A percentile compares a stretch with the other conserved stretches of the same genome.
Conservation (phyloP, 2,888 invertebrate genomes). For the Stenotaenia linearis region DNA sequence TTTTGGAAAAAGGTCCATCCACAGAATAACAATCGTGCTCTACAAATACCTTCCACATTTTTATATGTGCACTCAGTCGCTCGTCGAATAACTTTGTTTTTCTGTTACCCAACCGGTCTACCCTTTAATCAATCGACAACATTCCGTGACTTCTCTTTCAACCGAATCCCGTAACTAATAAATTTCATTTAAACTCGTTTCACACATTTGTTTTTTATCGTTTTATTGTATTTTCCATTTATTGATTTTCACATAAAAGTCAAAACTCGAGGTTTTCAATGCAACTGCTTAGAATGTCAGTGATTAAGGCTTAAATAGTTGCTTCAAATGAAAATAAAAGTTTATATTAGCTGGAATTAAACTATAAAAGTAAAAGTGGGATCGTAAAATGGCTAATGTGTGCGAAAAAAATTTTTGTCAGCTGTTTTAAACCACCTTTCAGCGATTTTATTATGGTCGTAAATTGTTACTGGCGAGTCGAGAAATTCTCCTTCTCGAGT, state of each 20-base stretch:
- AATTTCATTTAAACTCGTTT: too few relatives aligned
- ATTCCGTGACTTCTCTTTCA: background rate
- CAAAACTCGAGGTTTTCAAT: too few relatives aligned
- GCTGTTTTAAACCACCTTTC: background rate
- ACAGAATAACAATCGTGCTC: constrained; percentile 6
- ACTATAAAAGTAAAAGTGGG: background rate
- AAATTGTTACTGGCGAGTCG: background rate
- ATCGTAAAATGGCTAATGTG: background rate
- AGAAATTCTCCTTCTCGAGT: background rate
- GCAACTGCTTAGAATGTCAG: too few relatives aligned
- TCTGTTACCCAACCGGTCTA: background rate
- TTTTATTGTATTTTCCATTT: too few relatives aligned
- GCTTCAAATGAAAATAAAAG: too few relatives aligned
- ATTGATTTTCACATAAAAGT: too few relatives aligned
- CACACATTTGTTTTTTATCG: too few relatives aligned
- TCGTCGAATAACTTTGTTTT: constrained; percentile 10
- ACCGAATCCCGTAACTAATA: background rate
- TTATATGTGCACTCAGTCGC: background rate
- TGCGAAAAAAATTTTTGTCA: background rate
- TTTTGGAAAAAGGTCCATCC: constrained; percentile 11
- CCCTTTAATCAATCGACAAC: constrained; percentile 5
- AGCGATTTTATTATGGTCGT: background rate
- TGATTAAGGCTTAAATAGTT: too few relatives aligned
- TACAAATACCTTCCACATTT: background rate
- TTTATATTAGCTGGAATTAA: too few relatives aligned